Percentiles rank a stretch among this genome's conserved stretches.
Evolutionary conservation across 2,797 vertebrate genomes (phyloP).

Genomic region (Cetoscarus ocellatus): DNA sequence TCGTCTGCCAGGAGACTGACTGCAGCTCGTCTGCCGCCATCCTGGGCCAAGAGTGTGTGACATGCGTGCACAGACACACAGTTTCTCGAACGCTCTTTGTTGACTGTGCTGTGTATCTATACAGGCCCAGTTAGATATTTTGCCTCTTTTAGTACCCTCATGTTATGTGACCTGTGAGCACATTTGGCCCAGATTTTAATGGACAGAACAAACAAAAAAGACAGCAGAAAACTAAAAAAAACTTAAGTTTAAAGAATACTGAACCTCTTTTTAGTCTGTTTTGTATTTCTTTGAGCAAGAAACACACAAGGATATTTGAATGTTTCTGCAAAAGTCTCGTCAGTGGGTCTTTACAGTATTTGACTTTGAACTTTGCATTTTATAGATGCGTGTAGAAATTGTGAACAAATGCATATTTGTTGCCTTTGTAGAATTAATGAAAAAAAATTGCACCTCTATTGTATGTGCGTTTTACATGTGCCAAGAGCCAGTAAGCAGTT

Average conservation of each 20-base stretch:
- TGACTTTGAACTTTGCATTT: no score
- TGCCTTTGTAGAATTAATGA: no score
- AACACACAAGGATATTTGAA: no score
- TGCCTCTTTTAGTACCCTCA: constrained; percentile 3
- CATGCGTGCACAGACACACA: constrained; percentile 46
- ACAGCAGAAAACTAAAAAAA: neutral
- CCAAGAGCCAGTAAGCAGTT: no score
- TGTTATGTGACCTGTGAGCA: neutral
- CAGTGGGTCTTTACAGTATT: no score
- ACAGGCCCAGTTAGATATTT: constrained; percentile 14
- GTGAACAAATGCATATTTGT: no score
- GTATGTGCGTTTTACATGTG: no score
- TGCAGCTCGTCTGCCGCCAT: constrained; percentile 79
- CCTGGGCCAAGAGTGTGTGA: constrained; percentile 66
- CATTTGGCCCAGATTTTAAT: neutral
- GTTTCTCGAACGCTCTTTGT: constrained; percentile 41
- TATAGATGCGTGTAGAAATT: no score
- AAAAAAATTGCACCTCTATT: no score
- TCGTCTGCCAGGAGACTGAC: constrained; percentile 80
- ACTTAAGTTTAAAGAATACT: neutral
- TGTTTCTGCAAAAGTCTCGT: no score
- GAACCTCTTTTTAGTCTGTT: neutral
- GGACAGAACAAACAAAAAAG: neutral
- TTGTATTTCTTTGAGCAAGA: no score
- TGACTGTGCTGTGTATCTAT: constrained; percentile 21